phyloP scores from a whole-genome alignment of 1,140 invertebrate species.

The Drosophila athabasca region DNA sequence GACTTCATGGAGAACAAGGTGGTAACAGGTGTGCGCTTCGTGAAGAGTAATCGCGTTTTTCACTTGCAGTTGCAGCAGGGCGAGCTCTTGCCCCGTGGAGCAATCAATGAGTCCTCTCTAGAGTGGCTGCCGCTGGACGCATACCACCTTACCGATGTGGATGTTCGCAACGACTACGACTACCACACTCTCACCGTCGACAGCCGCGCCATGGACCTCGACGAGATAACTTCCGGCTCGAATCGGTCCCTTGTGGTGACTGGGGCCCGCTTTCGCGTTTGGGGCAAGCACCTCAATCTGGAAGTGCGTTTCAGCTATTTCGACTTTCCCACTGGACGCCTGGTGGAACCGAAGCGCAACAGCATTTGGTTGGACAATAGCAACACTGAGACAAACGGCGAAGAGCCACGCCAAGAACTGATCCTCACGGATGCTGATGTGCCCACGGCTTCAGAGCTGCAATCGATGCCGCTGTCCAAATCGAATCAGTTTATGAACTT shows the following conservation, averaged over 20 bases:
- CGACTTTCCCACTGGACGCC: conserved; percentile 89
- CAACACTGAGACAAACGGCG: conserved; percentile 86
- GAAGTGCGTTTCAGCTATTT: conserved; percentile 91
- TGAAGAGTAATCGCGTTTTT: conserved; percentile 89
- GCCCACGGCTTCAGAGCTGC: conserved; percentile 85
- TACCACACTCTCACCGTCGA: conserved; percentile 91
- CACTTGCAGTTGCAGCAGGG: conserved; percentile 92
- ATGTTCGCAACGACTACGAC: conserved; percentile 86
- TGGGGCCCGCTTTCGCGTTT: conserved; percentile 88
- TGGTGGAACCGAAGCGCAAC: conserved; percentile 85
- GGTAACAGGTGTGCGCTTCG: conserved; percentile 89
- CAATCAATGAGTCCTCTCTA: conserved; percentile 86
- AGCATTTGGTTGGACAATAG: conserved; percentile 91
- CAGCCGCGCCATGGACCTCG: conserved; percentile 90
- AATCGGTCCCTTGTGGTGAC: conserved; percentile 85
- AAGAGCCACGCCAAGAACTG: conserved; percentile 85
- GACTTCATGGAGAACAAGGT: conserved; percentile 89
- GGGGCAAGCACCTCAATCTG: conserved; percentile 92
- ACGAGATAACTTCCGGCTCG: conserved; percentile 89
- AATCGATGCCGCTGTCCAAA: conserved; percentile 87
- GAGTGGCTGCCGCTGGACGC: conserved; percentile 88
- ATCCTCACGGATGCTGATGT: conserved; percentile 87
- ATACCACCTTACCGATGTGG: conserved; percentile 84
- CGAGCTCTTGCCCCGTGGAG: conserved; percentile 86
- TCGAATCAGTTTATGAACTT: conserved; percentile 91